These are phyloP conservation scores for Stegophylla sp. DNA, from an alignment of 2,888 invertebrate genomes.

Conservation along the genomic window DNA sequence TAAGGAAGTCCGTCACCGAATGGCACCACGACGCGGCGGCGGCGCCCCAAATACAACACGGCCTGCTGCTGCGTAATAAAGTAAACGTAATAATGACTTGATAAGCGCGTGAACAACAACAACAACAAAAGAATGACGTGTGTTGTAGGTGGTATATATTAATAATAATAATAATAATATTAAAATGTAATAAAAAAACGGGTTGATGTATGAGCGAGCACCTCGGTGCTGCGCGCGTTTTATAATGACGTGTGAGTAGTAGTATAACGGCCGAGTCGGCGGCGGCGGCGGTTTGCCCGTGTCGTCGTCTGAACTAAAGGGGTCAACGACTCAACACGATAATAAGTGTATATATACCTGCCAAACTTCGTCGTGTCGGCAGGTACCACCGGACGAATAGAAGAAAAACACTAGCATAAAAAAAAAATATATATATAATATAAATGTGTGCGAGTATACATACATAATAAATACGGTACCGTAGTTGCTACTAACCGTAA, in stretches of 20 bases:
- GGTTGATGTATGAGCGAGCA: slow-evolving; percentile 14
- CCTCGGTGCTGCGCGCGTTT: too few relatives aligned
- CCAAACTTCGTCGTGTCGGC: slow-evolving; percentile 42
- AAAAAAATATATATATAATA: neutral
- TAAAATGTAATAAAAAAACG: slow-evolving; percentile 27
- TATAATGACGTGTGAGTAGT: too few relatives aligned
- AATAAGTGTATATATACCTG: slow-evolving; percentile 5
- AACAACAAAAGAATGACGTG: too few relatives aligned
- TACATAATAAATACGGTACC: neutral
- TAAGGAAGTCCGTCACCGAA: too few relatives aligned
- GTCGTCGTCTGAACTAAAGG: neutral
- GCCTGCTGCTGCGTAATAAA: too few relatives aligned
- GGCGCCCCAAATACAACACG: too few relatives aligned
- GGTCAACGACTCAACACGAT: slow-evolving; percentile 46
- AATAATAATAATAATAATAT: neutral
- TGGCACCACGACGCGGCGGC: too few relatives aligned
- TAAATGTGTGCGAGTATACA: neutral
- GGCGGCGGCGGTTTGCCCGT: slow-evolving; percentile 16
- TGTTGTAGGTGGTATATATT: too few relatives aligned
- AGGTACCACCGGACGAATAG: neutral
- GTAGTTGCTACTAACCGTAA: slow-evolving; percentile 6
- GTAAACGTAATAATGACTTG: too few relatives aligned
- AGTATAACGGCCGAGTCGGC: too few relatives aligned
- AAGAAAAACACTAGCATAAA: neutral
- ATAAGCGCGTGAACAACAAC: too few relatives aligned